Percentiles rank a stretch among this genome's conserved stretches.
Evolutionary conservation across 2,797 vertebrate species (phyloP).

Genomic region (Bradypus variegatus): DNA sequence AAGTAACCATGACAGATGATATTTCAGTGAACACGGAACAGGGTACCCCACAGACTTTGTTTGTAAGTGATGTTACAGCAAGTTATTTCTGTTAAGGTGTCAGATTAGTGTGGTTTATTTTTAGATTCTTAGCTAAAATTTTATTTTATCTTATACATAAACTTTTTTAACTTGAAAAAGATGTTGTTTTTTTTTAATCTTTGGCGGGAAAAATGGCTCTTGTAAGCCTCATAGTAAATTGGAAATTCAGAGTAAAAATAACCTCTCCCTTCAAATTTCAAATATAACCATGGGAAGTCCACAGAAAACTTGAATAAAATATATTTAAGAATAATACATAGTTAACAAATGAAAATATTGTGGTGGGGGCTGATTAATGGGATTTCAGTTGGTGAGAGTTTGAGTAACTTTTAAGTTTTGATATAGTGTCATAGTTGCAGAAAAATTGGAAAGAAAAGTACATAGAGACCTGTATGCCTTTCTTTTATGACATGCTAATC

Average conservation of each 20-base stretch:
- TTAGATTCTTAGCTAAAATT: too few species aligned
- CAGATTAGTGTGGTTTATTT: too few species aligned
- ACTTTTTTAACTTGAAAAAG: too few species aligned
- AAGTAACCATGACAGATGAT: too few species aligned
- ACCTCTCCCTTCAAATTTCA: neutral
- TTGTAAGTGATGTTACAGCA: too few species aligned
- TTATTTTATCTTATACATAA: too few species aligned
- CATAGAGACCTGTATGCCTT: neutral
- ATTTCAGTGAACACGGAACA: too few species aligned
- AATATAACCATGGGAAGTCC: neutral
- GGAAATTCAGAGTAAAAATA: neutral
- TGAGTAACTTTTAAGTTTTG: neutral
- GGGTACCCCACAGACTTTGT: too few species aligned
- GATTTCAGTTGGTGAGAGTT: neutral
- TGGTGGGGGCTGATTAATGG: neutral
- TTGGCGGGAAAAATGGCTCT: too few species aligned
- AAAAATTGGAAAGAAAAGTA: neutral
- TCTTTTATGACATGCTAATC: neutral
- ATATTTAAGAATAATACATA: neutral
- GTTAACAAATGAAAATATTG: neutral
- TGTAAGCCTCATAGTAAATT: too few species aligned
- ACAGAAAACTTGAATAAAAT: neutral
- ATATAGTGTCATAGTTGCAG: neutral
- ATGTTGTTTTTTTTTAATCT: too few species aligned
- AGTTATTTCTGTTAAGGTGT: too few species aligned